These are phyloP conservation scores for Sylvia atricapilla DNA, from an alignment of 2,113 vertebrate genomes.

Conservation along the genomic window DNA sequence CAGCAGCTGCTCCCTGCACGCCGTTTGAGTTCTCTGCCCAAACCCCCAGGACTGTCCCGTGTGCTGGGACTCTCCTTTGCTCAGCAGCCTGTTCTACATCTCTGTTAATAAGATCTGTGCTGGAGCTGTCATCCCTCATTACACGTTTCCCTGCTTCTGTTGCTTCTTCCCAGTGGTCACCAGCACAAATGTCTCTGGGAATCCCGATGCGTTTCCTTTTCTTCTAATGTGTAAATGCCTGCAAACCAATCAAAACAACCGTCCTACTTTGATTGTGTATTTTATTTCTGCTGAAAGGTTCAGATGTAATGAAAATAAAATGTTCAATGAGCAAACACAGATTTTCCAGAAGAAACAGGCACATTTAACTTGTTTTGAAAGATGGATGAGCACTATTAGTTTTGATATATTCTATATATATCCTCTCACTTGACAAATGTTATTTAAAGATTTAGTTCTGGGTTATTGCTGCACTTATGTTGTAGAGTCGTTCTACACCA, in stretches of 20 bases:
- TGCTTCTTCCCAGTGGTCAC: background rate
- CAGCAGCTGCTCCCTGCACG: background rate
- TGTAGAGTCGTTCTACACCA: background rate
- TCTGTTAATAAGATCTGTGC: background rate
- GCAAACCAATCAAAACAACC: constrained; percentile 4
- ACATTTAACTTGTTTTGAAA: constrained; percentile 16
- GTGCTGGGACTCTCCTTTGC: background rate
- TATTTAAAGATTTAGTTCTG: constrained; percentile 29
- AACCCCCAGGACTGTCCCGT: background rate
- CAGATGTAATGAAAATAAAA: constrained; percentile 7
- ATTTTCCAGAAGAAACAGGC: background rate
- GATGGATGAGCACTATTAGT: constrained; percentile 8
- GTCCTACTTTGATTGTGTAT: background rate
- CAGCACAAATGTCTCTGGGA: background rate
- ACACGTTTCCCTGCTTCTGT: background rate
- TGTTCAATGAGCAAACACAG: background rate
- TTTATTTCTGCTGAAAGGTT: constrained; percentile 7
- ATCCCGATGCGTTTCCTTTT: background rate
- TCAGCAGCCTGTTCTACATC: background rate
- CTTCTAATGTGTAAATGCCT: background rate
- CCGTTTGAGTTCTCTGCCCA: background rate
- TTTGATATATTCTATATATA: constrained; percentile 10
- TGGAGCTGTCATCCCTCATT: background rate
- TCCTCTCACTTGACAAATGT: background rate
- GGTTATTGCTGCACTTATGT: background rate